A percentile compares a stretch with the other conserved stretches of the same genome.
phyloP scores from a whole-genome alignment of 2,113 vertebrate species.

The Zingel zingel region DNA sequence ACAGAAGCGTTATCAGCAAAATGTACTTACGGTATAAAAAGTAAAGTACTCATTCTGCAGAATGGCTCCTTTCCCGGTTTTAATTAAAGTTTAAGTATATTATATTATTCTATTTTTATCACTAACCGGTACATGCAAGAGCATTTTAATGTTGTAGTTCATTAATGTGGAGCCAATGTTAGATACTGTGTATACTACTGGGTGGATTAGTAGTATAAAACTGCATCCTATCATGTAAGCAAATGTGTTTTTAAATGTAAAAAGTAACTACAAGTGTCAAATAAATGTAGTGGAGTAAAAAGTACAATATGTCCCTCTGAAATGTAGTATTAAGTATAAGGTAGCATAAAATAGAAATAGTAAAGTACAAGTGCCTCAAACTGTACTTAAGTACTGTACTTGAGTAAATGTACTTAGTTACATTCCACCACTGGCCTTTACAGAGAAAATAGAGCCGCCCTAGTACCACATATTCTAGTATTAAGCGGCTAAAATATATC shows the following conservation, averaged over 20 bases:
- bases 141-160: neutral
- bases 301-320: neutral
- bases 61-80: neutral
- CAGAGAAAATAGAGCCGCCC: constrained; percentile 8
- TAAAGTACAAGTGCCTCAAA: too few species aligned
- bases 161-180: neutral
- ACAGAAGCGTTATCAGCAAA: neutral
- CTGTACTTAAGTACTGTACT: neutral
- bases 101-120: neutral
- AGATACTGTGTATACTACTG: neutral
- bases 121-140: neutral
- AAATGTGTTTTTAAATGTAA: neutral
- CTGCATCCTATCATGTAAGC: neutral
- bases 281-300: neutral
- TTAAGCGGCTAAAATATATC: constrained; percentile 27
- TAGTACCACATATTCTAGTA: neutral
- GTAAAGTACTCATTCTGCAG: neutral
- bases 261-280: neutral
- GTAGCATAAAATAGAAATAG: neutral
- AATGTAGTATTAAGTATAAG: neutral
- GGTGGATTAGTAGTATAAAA: neutral
- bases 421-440: constrained; percentile 6
- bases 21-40: neutral
- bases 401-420: neutral
- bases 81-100: too few species aligned